phyloP scores from a whole-genome alignment of 2,888 invertebrate genomes.

The Drosophila maculinotata region DNA sequence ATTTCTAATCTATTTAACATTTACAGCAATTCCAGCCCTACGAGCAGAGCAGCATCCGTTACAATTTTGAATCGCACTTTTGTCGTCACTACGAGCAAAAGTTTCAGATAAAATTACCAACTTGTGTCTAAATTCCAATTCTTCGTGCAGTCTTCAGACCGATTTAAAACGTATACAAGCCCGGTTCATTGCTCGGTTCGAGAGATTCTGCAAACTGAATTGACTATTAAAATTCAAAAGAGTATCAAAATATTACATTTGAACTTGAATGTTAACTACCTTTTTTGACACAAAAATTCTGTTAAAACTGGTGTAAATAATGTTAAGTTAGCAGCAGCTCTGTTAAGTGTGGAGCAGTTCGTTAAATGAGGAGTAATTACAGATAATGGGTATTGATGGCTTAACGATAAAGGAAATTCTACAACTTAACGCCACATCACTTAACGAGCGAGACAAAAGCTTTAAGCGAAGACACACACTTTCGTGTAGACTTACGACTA shows the following conservation, averaged over 20 bases:
- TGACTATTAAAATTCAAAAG: not conserved
- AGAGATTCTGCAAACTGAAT: not conserved
- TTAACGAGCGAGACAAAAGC: no score
- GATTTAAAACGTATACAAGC: not conserved
- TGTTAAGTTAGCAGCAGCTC: not conserved
- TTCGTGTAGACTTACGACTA: no score
- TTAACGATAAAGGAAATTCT: no score
- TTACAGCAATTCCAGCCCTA: slow-evolving; percentile 71
- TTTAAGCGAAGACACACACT: no score
- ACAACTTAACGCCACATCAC: not conserved
- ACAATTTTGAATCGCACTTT: slow-evolving; percentile 72
- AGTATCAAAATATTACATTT: not conserved
- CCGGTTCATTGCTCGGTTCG: no score
- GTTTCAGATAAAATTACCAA: slow-evolving; percentile 62
- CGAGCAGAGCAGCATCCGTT: slow-evolving; percentile 73
- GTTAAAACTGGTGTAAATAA: no score
- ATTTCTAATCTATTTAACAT: not conserved
- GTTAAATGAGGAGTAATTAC: not conserved
- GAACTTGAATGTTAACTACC: no score
- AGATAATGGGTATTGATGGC: no score
- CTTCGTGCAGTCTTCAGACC: not conserved
- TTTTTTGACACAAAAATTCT: no score
- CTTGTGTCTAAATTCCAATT: slow-evolving; percentile 49
- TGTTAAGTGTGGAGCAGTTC: not conserved
- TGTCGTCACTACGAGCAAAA: slow-evolving; percentile 73